Evolutionary conservation across 1,140 invertebrate species (phyloP).

Genomic region (Brachionus koreanus): DNA sequence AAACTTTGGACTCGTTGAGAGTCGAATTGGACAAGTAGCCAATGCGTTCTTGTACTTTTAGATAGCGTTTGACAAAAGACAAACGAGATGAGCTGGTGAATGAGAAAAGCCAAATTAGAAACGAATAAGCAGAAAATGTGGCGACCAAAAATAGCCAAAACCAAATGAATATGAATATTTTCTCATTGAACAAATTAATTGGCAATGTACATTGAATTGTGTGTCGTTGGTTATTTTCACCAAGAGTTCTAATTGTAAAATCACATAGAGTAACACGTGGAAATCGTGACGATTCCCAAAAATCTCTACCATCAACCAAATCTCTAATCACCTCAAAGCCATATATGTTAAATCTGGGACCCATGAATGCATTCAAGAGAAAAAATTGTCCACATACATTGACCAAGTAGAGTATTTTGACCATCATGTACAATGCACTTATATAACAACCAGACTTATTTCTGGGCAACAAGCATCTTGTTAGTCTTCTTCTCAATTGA

Average conservation of each 20-base stretch:
- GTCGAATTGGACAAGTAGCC: constrained; percentile 17
- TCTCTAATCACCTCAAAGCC: constrained; percentile 47
- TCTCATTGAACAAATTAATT: constrained; percentile 49
- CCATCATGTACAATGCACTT: constrained; percentile 51
- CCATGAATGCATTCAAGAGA: constrained; percentile 51
- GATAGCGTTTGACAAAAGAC: constrained; percentile 33
- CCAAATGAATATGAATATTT: constrained; percentile 44
- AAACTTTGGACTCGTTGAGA: constrained; percentile 49
- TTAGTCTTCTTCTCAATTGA: neutral
- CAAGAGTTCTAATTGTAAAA: constrained; percentile 48
- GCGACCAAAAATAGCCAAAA: constrained; percentile 31
- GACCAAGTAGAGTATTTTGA: constrained; percentile 50
- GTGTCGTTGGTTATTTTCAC: constrained; percentile 48
- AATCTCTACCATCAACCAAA: constrained; percentile 46
- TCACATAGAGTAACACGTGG: constrained; percentile 48
- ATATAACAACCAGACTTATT: constrained; percentile 53
- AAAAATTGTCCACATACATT: constrained; percentile 51
- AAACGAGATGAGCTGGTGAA: constrained; percentile 5
- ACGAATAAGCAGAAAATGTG: neutral
- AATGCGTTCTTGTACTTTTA: constrained; percentile 20
- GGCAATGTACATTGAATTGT: constrained; percentile 50
- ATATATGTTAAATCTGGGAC: constrained; percentile 47
- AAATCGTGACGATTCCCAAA: constrained; percentile 46
- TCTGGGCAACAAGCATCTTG: neutral
- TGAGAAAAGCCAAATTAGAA: constrained; percentile 1